These are phyloP conservation scores for Elgaria multicarinata DNA, from an alignment of 2,113 vertebrate species.

Conservation along the genomic window DNA sequence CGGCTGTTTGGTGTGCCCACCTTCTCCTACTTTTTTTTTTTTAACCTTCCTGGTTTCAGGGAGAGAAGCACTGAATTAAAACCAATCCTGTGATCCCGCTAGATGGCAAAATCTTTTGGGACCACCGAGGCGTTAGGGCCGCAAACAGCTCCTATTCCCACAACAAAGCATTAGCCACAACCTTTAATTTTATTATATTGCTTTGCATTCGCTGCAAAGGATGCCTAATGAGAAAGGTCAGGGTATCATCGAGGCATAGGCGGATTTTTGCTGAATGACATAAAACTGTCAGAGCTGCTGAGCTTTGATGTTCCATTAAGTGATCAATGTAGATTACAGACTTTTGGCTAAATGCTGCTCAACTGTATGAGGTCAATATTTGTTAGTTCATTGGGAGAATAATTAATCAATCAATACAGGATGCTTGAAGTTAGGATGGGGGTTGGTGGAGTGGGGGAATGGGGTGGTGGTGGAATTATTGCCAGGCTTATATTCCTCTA, in stretches of 20 bases:
- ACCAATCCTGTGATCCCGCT: not conserved
- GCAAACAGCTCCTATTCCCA: slow-evolving; percentile 55
- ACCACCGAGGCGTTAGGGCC: not conserved
- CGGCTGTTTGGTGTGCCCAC: not conserved
- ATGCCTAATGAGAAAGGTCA: slow-evolving; percentile 83
- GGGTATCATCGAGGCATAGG: slow-evolving; percentile 85
- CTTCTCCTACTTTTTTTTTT: not conserved
- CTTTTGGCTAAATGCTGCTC: slow-evolving; percentile 87
- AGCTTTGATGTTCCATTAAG: slow-evolving; percentile 97
- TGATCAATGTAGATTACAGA: slow-evolving; percentile 92
- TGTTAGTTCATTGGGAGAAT: slow-evolving; percentile 96
- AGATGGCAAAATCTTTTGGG: slow-evolving; percentile 18
- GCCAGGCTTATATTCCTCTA: slow-evolving; percentile 66
- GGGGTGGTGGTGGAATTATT: slow-evolving; percentile 62
- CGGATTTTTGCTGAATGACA: slow-evolving; percentile 89
- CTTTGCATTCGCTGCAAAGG: slow-evolving; percentile 72
- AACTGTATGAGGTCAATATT: slow-evolving; percentile 92
- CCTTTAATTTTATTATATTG: slow-evolving; percentile 76
- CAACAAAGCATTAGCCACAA: slow-evolving; percentile 64
- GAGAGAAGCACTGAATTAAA: not conserved
- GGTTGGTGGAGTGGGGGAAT: no score
- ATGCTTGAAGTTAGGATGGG: slow-evolving; percentile 74
- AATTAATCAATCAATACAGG: slow-evolving; percentile 96
- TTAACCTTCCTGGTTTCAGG: not conserved
- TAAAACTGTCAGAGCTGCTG: slow-evolving; percentile 89